Base-by-base conservation (phyloP, 2,797 vertebrate genomes). In the Cygnus olor region DNA sequence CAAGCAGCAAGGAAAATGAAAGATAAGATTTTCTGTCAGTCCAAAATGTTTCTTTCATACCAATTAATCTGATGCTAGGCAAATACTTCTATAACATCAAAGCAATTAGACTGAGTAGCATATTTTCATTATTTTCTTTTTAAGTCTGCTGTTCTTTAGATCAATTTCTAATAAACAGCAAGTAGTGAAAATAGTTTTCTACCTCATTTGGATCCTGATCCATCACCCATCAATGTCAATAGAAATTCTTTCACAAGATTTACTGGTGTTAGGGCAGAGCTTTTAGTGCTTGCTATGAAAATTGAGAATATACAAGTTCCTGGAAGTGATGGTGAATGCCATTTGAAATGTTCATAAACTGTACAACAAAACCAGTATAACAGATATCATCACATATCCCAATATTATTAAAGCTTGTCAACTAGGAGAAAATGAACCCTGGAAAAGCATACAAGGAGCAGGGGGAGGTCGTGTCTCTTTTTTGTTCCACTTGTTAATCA, bases 181-280 rank as follows among this genome's bases (percentile, higher is more conserved):
- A 82, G 18, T 13, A 88, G 9, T 85, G 64, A 89, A 95, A 83
- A 88, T 80, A 58, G 60, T 80, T 88, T 94, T 80, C 28, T 85
- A 8, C 11, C 18, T 89, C 10, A 5, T 83, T 92, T 91, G 44
- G 17, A 16, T 93, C 42, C n/a, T 63, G 25, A 27, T 88, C 32
- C 25, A 34, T 76, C 3, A 4, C 30, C 9, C 15, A 57, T 49
- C 45, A 21, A 53, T 64, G 15, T 71, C 60, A 87, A 51, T 6
- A 79, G 30, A 87, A 94, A 89, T 69, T 27, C 28, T 85, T 80
- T 81, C 68, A 38, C 5, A 60, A 25, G 22, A 64, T 68, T 85
- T 65, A 51, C 20, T 65, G 38, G 24, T 12, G 13, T 69, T 61
- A 70, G 15, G 8, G 8, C 34, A 80, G 15, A 79, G 30, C 16